Percentiles rank a stretch among this genome's conserved stretches.
phyloP scores from a whole-genome alignment of 2,797 vertebrate genomes.

The Oryzias dopingdopingensis region DNA sequence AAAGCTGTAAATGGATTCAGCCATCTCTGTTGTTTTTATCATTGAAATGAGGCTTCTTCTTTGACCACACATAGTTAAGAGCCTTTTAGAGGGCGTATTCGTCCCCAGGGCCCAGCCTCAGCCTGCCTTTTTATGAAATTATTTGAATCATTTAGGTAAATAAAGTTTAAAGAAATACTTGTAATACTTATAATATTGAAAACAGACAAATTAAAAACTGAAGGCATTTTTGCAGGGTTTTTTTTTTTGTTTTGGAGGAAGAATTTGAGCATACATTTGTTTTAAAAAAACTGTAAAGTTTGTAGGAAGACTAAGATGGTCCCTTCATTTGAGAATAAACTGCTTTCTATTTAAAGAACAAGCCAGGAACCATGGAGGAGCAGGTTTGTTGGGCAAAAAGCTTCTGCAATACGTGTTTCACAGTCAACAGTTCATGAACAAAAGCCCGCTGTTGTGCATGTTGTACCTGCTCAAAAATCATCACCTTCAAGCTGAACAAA shows the following conservation, averaged over 20 bases:
- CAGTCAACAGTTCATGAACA: neutral
- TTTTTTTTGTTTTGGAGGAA: no score
- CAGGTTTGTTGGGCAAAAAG: neutral
- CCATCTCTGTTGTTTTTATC: conserved; percentile 52
- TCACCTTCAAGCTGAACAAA: neutral
- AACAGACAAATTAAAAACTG: no score
- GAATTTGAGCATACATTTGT: no score
- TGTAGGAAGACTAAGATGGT: neutral
- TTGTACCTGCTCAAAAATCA: neutral
- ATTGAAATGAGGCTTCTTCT: conserved; percentile 55
- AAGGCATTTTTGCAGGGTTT: no score
- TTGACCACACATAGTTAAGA: conserved; percentile 21
- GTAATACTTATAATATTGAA: no score
- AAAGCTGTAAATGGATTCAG: conserved; percentile 52
- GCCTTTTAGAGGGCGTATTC: conserved; percentile 9
- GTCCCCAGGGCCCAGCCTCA: conserved; percentile 11
- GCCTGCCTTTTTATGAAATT: conserved; percentile 17
- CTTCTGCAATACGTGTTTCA: neutral
- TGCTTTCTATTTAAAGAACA: neutral
- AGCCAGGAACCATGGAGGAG: neutral
- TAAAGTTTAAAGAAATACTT: neutral
- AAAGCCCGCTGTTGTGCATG: no score
- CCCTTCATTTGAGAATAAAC: neutral
- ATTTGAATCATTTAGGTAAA: conserved; percentile 11
- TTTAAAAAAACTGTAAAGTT: no score